Percentiles rank a stretch among this genome's conserved stretches.
Evolutionary conservation across 2,797 vertebrate species (phyloP).

Genomic region (Diglossa cyanea): DNA sequence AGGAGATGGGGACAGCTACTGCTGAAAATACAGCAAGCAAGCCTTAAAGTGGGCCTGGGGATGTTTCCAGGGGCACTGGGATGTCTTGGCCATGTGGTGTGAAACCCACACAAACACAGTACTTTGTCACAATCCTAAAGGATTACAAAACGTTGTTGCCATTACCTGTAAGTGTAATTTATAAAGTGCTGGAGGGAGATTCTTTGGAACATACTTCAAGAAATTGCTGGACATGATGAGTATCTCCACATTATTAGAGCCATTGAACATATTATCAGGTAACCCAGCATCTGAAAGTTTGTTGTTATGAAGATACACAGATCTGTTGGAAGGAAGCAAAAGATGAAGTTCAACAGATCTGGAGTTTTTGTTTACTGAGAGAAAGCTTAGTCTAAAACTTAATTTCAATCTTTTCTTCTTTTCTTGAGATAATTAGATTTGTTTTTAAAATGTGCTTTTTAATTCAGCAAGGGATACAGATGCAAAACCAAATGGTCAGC

Average conservation of each 20-base stretch:
- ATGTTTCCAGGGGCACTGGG: neutral
- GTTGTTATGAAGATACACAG: slow-evolving; percentile 98
- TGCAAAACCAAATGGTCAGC: neutral
- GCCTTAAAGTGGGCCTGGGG: neutral
- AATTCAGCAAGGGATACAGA: neutral
- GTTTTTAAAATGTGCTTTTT: neutral
- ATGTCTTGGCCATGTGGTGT: neutral
- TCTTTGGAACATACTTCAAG: slow-evolving; percentile 88
- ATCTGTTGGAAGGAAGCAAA: slow-evolving; percentile 75
- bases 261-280: slow-evolving; percentile 91
- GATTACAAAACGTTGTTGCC: neutral
- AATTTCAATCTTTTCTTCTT: neutral
- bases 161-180: slow-evolving; percentile 93
- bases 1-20: neutral
- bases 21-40: neutral
- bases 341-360: neutral
- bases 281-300: slow-evolving; percentile 90
- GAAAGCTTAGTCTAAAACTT: neutral
- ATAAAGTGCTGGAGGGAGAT: slow-evolving; percentile 86
- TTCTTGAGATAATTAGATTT: neutral
- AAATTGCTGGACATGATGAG: slow-evolving; percentile 98
- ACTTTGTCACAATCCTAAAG: neutral
- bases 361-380: neutral
- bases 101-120: neutral
- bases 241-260: slow-evolving; percentile 88